Evolutionary conservation across 2,797 vertebrate genomes (phyloP).

Genomic region (Numenius phaeopus): DNA sequence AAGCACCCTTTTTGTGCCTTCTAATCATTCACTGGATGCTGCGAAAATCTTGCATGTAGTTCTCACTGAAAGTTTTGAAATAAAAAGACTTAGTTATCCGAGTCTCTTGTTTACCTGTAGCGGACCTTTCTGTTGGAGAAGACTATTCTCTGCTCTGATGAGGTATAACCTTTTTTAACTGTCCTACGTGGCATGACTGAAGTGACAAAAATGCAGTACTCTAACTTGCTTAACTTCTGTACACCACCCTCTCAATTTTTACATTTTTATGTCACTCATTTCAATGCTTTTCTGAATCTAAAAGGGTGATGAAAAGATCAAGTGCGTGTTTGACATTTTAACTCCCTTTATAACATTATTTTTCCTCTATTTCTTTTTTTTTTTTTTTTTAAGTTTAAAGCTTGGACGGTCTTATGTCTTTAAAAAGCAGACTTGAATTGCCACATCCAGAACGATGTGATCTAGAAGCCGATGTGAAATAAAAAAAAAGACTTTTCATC

Average conservation of each 20-base stretch:
- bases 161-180: neutral
- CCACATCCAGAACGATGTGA: neutral
- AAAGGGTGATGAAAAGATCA: neutral
- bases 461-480: neutral
- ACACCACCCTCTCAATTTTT: neutral
- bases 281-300: conserved; percentile 1
- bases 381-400: neutral
- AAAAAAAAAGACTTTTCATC: neutral
- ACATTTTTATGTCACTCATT: neutral
- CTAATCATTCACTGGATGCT: neutral
- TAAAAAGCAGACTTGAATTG: neutral
- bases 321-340: conserved; percentile 17
- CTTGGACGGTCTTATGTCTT: neutral
- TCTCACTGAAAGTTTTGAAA: neutral
- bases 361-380: neutral
- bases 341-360: neutral
- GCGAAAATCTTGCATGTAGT: neutral
- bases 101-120: neutral
- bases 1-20: neutral
- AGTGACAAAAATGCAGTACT: neutral
- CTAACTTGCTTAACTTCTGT: neutral
- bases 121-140: neutral
- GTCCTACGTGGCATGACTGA: neutral
- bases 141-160: neutral
- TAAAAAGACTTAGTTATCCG: neutral